Percentiles rank a stretch among this genome's conserved stretches.
Conservation (phyloP, 2,888 invertebrate genomes). For the Lasiommata megera region DNA sequence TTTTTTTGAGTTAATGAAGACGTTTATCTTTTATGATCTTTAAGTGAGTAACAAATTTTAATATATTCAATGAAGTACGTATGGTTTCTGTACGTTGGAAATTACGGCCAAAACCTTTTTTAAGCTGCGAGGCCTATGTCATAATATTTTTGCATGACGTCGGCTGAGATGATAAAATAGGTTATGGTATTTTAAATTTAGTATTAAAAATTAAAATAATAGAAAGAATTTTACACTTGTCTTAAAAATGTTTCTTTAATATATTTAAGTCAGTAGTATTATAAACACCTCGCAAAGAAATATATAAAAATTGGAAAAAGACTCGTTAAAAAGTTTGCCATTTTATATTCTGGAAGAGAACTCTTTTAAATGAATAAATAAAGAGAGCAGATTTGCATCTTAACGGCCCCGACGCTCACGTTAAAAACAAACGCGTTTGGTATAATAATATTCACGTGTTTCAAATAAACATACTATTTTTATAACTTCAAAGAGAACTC, state of each 20-base stretch:
- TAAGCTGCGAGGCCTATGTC: too few species aligned
- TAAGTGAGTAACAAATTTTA: too few species aligned
- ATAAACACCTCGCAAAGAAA: background rate
- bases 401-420: background rate
- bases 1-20: too few species aligned
- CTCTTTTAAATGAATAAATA: slow-evolving; percentile 15
- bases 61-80: too few species aligned
- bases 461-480: slow-evolving; percentile 6
- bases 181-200: too few species aligned
- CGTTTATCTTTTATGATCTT: too few species aligned
- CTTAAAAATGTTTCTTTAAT: background rate
- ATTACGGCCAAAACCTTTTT: too few species aligned
- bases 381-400: slow-evolving; percentile 13
- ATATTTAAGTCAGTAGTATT: background rate
- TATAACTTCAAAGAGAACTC: background rate
- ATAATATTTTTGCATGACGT: too few species aligned
- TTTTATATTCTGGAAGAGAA: slow-evolving; percentile 13
- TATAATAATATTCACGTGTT: background rate
- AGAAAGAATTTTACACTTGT: too few species aligned
- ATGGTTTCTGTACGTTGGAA: too few species aligned
- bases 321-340: slow-evolving; percentile 11
- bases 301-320: slow-evolving; percentile 3
- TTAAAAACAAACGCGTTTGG: background rate
- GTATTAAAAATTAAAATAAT: too few species aligned
- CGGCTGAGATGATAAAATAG: too few species aligned